A percentile compares a stretch with the other conserved stretches of the same genome.
phyloP scores from a whole-genome alignment of 2,113 vertebrate genomes.

The Oryzias curvinotus region DNA sequence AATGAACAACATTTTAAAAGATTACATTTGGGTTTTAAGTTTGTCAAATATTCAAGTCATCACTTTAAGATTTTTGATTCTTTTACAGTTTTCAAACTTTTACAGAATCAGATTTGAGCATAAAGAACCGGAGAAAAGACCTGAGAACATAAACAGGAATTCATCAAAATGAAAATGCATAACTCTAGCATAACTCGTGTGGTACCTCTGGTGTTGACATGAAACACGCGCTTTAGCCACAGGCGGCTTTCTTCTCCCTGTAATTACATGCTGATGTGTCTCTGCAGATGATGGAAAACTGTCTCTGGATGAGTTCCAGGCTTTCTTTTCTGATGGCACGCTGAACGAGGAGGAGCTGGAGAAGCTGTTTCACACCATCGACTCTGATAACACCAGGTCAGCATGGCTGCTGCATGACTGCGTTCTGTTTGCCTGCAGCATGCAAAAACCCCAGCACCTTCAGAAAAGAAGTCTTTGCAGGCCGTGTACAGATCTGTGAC shows the following conservation, averaged over 20 bases:
- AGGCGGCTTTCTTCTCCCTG: not conserved
- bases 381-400: constrained; percentile 97
- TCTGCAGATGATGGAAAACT: constrained; percentile 92
- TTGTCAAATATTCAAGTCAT: too few relatives aligned
- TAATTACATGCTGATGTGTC: not conserved
- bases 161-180: not conserved
- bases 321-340: constrained; percentile 95
- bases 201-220: not conserved
- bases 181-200: not conserved
- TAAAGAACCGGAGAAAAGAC: too few relatives aligned
- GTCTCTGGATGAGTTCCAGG: constrained; percentile 96
- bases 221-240: too few relatives aligned
- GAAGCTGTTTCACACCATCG: constrained; percentile 94
- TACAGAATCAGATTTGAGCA: too few relatives aligned
- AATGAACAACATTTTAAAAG: too few relatives aligned
- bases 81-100: too few relatives aligned
- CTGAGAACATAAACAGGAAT: not conserved
- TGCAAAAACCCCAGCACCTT: not conserved
- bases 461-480: constrained; percentile 18
- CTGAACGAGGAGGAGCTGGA: constrained; percentile 94
- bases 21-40: too few relatives aligned
- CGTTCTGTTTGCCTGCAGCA: constrained; percentile 3
- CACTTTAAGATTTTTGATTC: too few relatives aligned
- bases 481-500: not conserved
- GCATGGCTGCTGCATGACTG: constrained; percentile 1